These are phyloP conservation scores for Trachops cirrhosus DNA, from an alignment of 2,797 vertebrate species.

Conservation along the genomic window DNA sequence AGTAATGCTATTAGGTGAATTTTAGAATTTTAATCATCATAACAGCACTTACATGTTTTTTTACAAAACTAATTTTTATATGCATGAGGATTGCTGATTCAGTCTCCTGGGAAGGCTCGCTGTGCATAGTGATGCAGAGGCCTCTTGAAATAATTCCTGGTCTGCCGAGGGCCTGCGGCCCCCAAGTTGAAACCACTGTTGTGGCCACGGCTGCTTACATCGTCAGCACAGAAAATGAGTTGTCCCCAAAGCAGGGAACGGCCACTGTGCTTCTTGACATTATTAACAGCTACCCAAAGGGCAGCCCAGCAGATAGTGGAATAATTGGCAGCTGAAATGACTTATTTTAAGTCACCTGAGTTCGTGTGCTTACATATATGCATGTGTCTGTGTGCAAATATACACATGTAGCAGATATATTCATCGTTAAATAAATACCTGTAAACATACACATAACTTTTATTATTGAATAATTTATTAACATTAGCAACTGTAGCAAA, in stretches of 20 bases:
- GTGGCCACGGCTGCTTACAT: too few relatives aligned
- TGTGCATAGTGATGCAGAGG: not conserved
- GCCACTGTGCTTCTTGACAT: not conserved
- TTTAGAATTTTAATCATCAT: not conserved
- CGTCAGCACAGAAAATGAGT: not conserved
- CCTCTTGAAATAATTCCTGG: not conserved
- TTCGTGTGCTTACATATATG: not conserved
- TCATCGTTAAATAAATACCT: not conserved
- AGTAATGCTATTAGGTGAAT: not conserved
- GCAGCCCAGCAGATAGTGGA: not conserved
- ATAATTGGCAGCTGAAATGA: not conserved
- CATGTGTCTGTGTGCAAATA: not conserved
- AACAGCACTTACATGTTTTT: not conserved
- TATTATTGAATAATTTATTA: not conserved
- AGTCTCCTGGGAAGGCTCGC: not conserved
- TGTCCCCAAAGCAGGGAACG: not conserved
- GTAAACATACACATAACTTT: not conserved
- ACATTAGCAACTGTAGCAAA: not conserved
- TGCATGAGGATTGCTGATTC: not conserved
- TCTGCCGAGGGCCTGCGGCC: too few relatives aligned
- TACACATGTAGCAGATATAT: not conserved
- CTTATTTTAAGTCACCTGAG: not conserved
- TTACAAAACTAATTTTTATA: not conserved
- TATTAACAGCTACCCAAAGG: not conserved
- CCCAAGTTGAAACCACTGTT: not conserved